These are phyloP conservation scores for Eustalomyia histrio DNA, from an alignment of 2,888 invertebrate genomes.

Conservation along the genomic window DNA sequence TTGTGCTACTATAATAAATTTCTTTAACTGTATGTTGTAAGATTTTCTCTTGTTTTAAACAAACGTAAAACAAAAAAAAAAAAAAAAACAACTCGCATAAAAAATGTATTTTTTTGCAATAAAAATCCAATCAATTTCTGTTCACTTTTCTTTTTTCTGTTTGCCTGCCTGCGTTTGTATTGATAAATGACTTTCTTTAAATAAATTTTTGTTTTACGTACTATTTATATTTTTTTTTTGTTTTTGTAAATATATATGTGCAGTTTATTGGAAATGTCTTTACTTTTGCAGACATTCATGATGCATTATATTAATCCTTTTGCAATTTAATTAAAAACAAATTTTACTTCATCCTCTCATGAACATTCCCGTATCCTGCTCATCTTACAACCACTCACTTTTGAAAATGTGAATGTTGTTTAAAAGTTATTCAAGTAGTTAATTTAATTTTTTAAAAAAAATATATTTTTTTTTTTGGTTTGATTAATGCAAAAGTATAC, in stretches of 20 bases:
- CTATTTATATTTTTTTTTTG: too few species aligned
- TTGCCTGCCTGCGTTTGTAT: conserved; percentile 55
- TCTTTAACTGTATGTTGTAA: conserved; percentile 22
- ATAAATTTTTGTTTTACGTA: conserved; percentile 3
- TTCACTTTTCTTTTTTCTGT: conserved; percentile 17
- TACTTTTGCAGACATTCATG: conserved; percentile 38
- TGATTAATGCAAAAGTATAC: background rate
- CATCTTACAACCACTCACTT: conserved; percentile 20
- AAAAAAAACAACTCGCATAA: too few species aligned
- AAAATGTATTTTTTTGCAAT: conserved; percentile 37
- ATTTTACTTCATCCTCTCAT: conserved; percentile 43
- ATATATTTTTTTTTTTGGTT: background rate
- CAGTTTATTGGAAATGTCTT: conserved; percentile 32
- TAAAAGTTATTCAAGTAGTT: conserved; percentile 57
- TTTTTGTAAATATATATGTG: background rate
- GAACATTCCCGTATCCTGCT: conserved; percentile 37
- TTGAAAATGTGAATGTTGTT: conserved; percentile 41
- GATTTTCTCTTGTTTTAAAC: conserved; percentile 18
- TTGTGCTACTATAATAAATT: conserved; percentile 25
- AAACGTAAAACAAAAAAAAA: background rate
- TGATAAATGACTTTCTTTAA: conserved; percentile 64
- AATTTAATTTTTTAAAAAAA: conserved; percentile 39
- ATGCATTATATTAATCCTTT: conserved; percentile 61
- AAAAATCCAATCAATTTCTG: conserved; percentile 63
- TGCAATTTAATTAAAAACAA: conserved; percentile 65